A percentile compares a stretch with the other conserved stretches of the same genome.
Evolutionary conservation across 2,888 invertebrate genomes (phyloP).

Genomic region (Ametastegia equiseti): DNA sequence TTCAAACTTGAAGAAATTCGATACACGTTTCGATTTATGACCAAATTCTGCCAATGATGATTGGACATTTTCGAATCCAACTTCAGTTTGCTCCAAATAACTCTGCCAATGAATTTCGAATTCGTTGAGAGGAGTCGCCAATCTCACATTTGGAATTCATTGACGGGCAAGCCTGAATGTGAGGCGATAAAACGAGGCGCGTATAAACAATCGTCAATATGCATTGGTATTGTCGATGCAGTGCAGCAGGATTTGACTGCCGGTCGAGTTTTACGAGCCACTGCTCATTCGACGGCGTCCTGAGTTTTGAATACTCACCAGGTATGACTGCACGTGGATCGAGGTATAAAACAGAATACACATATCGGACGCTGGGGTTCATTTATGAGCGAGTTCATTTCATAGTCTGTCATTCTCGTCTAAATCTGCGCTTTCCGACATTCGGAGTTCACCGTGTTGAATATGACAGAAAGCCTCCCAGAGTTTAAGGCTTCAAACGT

Average conservation of each 20-base stretch:
- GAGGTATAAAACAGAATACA: slow-evolving; percentile 17
- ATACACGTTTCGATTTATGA: not conserved
- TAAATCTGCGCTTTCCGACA: not conserved
- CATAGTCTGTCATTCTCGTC: slow-evolving; percentile 5
- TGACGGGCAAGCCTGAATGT: not conserved
- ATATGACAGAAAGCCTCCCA: not conserved
- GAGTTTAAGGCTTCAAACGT: not conserved
- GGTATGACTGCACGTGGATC: slow-evolving; percentile 37
- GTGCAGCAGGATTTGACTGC: slow-evolving; percentile 9
- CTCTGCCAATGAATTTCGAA: not conserved
- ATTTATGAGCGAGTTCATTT: slow-evolving; percentile 26
- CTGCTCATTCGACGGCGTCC: slow-evolving; percentile 40
- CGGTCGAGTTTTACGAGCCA: slow-evolving; percentile 46
- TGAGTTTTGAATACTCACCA: slow-evolving; percentile 44
- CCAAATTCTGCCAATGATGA: not conserved
- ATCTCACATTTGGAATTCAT: slow-evolving; percentile 6
- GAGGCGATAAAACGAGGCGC: slow-evolving; percentile 14
- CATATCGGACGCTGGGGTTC: not conserved
- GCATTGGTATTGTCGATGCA: slow-evolving; percentile 17
- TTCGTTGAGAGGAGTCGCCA: not conserved
- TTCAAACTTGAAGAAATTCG: not conserved
- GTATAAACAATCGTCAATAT: slow-evolving; percentile 43
- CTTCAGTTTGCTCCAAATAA: not conserved
- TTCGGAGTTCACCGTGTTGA: not conserved
- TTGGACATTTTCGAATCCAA: not conserved